phyloP scores from a whole-genome alignment of 1,140 invertebrate genomes.

The Caenorhabditis inopinata region DNA sequence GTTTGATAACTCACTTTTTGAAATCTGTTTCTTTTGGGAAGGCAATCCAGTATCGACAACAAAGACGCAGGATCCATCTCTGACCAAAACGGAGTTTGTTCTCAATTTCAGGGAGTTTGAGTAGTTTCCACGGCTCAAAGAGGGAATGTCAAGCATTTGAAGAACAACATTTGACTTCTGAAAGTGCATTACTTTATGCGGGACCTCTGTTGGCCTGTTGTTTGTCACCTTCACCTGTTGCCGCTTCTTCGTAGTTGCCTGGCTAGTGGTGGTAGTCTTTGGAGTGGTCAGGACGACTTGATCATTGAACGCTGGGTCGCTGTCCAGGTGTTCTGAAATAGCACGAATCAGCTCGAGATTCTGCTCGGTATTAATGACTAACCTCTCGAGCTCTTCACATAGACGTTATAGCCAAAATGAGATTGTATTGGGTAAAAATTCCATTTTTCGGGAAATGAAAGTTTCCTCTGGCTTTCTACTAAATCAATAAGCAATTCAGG shows the following conservation, averaged over 20 bases:
- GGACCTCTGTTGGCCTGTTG: too few species aligned
- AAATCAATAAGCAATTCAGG: not conserved
- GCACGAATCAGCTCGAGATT: not conserved
- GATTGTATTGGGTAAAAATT: constrained; percentile 8
- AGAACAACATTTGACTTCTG: constrained; percentile 5
- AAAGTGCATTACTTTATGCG: too few species aligned
- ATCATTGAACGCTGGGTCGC: constrained; percentile 11
- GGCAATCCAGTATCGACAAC: not conserved
- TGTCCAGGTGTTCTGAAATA: constrained; percentile 12
- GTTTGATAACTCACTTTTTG: not conserved
- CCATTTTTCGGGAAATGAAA: not conserved
- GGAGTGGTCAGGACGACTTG: not conserved
- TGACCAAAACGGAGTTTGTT: not conserved
- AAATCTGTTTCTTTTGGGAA: not conserved
- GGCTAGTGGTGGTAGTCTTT: not conserved
- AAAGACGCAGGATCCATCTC: constrained; percentile 7
- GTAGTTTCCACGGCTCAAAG: constrained; percentile 6
- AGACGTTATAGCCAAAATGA: not conserved
- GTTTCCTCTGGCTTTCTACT: not conserved
- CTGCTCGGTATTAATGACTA: too few species aligned
- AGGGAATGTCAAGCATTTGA: constrained; percentile 11
- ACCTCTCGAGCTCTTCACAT: not conserved
- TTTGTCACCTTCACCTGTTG: not conserved
- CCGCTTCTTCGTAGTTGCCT: not conserved
- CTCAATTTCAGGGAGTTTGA: constrained; percentile 11